phyloP scores from a whole-genome alignment of 1,140 invertebrate species.

The Armadillidium nasatum region DNA sequence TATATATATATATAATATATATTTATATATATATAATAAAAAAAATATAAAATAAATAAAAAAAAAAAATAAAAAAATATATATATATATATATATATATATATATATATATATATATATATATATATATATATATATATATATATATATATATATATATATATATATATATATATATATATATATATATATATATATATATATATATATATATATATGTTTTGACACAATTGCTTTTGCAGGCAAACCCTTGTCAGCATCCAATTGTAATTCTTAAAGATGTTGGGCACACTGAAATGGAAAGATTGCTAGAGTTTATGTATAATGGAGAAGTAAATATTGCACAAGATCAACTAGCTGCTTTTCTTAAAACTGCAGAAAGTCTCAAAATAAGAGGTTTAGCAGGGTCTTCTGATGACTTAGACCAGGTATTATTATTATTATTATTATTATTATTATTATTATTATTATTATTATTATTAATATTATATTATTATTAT shows the following conservation, averaged over 20 bases:
- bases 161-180: no score
- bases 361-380: constrained; percentile 81
- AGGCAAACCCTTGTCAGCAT: constrained; percentile 47
- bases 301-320: constrained; percentile 62
- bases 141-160: no score
- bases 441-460: background rate
- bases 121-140: no score
- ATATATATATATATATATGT: no score
- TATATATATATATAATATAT: no score
- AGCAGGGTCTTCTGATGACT: constrained; percentile 54
- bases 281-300: constrained; percentile 49
- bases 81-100: no score
- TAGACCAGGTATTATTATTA: constrained; percentile 33
- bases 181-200: no score
- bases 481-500: background rate
- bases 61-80: no score
- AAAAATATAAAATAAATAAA: no score
- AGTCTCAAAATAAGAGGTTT: constrained; percentile 86
- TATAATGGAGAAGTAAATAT: constrained; percentile 91
- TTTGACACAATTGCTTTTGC: background rate
- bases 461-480: background rate
- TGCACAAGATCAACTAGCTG: constrained; percentile 81
- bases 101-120: no score
- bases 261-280: constrained; percentile 53
- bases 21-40: no score